Evolutionary conservation across 2,113 vertebrate species (phyloP).

Genomic region (Thinocorus orbignyianus): DNA sequence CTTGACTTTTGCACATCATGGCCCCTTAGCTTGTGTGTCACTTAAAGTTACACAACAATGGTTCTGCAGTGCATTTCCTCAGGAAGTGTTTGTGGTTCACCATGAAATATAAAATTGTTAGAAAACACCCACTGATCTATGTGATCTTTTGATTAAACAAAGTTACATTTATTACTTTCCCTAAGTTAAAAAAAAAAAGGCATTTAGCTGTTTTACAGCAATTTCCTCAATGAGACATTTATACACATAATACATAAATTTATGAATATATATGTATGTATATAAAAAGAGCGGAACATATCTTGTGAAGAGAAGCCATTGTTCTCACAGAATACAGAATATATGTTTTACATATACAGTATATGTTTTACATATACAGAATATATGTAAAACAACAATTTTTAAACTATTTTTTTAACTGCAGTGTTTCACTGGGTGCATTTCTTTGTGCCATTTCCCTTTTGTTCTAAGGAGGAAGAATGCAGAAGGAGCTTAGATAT

Average conservation of each 20-base stretch:
- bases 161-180: not conserved
- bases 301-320: not conserved
- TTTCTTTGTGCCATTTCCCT: not conserved
- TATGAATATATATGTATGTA: not conserved
- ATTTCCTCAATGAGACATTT: not conserved
- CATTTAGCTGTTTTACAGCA: not conserved
- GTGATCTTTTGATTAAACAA: conserved; percentile 16
- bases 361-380: too few relatives aligned
- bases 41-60: not conserved
- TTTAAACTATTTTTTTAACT: not conserved
- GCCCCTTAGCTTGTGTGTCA: not conserved
- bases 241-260: not conserved
- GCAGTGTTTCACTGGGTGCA: not conserved
- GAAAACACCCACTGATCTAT: conserved; percentile 39
- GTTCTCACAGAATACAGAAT: not conserved
- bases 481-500: not conserved
- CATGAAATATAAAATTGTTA: conserved; percentile 50
- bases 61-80: conserved; percentile 62
- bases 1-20: not conserved
- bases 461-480: not conserved
- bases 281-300: not conserved
- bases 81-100: conserved; percentile 74
- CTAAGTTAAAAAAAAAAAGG: not conserved
- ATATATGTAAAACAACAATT: not conserved
- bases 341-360: too few relatives aligned